These are phyloP conservation scores for Rhea pennata DNA, from an alignment of 2,113 vertebrate species.

Conservation along the genomic window DNA sequence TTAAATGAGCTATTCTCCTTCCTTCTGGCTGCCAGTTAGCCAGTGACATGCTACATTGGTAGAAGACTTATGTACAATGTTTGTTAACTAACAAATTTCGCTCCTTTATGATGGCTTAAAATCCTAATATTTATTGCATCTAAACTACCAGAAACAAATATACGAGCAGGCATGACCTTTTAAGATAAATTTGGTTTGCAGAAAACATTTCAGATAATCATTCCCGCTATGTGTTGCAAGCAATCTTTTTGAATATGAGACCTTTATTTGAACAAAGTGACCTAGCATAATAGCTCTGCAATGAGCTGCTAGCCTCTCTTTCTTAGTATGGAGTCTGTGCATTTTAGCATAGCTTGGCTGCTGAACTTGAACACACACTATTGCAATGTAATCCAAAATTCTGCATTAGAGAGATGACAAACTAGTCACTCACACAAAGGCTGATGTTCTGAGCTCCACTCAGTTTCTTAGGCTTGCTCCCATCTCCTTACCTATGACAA, in stretches of 20 bases:
- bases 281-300: not conserved
- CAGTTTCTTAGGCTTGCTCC: not conserved
- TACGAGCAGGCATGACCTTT: not conserved
- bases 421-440: not conserved
- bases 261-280: not conserved
- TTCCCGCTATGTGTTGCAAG: not conserved
- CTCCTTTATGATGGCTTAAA: not conserved
- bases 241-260: not conserved
- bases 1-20: not conserved
- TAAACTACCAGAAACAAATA: not conserved
- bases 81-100: not conserved
- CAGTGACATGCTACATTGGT: not conserved
- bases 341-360: not conserved
- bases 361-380: not conserved
- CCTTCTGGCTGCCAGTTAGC: not conserved
- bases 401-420: not conserved
- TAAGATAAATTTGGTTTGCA: not conserved
- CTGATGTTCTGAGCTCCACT: not conserved
- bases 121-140: not conserved
- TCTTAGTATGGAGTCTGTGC: not conserved
- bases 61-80: not conserved
- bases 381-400: not conserved
- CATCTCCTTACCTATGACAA: slow-evolving; percentile 86
- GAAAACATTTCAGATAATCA: not conserved
- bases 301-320: not conserved